Evolutionary conservation across 2,113 vertebrate genomes (phyloP).

Genomic region (Urocitellus parryii): DNA sequence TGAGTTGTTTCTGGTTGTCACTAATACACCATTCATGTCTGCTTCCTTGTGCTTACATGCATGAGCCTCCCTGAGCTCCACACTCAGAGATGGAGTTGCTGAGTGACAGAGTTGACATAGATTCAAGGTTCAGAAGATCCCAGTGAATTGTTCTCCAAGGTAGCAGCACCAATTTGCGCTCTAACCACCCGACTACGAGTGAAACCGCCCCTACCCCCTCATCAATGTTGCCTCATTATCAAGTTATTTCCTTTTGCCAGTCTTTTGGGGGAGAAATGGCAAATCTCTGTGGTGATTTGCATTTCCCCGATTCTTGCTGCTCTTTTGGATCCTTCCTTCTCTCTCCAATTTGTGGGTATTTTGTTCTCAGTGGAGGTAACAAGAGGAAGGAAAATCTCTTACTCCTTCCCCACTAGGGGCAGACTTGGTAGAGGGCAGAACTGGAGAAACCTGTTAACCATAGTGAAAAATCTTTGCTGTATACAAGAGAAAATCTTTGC

Average conservation of each 20-base stretch:
- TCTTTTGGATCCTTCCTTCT: neutral
- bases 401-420: neutral
- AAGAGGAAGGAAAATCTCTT: neutral
- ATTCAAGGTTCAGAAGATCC: neutral
- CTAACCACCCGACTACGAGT: neutral
- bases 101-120: neutral
- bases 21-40: neutral
- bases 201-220: neutral
- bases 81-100: neutral
- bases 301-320: neutral
- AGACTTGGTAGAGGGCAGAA: neutral
- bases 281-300: neutral
- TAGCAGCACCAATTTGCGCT: neutral
- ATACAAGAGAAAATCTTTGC: neutral
- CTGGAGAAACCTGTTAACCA: neutral
- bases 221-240: neutral
- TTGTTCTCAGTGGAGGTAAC: neutral
- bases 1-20: neutral
- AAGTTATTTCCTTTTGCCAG: neutral
- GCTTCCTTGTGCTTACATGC: fast-evolving
- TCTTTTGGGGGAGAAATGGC: neutral
- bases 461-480: neutral
- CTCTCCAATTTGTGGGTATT: neutral
- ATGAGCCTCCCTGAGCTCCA: neutral
- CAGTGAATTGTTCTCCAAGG: neutral